Conservation (phyloP, 2,113 vertebrate species). For the Chaenocephalus aceratus region DNA sequence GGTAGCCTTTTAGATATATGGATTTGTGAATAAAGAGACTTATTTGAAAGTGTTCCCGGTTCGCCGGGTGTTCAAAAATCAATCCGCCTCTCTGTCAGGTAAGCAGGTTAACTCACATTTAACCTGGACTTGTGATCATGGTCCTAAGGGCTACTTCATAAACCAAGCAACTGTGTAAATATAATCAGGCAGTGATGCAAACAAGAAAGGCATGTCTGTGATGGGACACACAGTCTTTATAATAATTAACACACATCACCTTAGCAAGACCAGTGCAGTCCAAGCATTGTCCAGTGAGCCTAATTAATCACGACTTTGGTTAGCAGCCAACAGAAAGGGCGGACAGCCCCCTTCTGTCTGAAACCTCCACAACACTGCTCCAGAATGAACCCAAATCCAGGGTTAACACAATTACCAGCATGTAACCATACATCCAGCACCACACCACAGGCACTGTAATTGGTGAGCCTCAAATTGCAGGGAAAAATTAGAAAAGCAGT, state of each 20-base stretch:
- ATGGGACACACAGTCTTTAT: constrained; percentile 21
- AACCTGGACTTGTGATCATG: neutral
- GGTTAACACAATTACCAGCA: constrained; percentile 78
- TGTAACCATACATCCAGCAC: constrained; percentile 68
- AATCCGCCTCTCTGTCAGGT: constrained; percentile 8
- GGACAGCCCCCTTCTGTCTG: constrained; percentile 67
- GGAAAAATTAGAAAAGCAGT: constrained; percentile 67
- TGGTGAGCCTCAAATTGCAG: constrained; percentile 68
- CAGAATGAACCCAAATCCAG: constrained; percentile 61
- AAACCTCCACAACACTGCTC: constrained; percentile 62
- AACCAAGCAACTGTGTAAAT: constrained; percentile 11
- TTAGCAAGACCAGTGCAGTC: constrained; percentile 46
- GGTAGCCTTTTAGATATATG: constrained; percentile 10
- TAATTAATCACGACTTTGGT: constrained; percentile 75
- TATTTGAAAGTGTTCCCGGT: neutral
- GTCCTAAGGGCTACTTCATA: neutral
- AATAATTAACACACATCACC: constrained; percentile 62
- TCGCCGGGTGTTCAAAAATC: neutral
- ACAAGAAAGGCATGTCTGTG: neutral
- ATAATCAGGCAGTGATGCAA: constrained; percentile 10
- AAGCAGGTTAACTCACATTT: constrained; percentile 14
- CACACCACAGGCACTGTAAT: constrained; percentile 73
- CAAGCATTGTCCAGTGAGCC: constrained; percentile 62
- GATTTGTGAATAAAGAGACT: constrained; percentile 16
- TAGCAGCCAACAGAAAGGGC: constrained; percentile 62